phyloP scores from a whole-genome alignment of 1,140 invertebrate species.

The Hycleus phaleratus region DNA sequence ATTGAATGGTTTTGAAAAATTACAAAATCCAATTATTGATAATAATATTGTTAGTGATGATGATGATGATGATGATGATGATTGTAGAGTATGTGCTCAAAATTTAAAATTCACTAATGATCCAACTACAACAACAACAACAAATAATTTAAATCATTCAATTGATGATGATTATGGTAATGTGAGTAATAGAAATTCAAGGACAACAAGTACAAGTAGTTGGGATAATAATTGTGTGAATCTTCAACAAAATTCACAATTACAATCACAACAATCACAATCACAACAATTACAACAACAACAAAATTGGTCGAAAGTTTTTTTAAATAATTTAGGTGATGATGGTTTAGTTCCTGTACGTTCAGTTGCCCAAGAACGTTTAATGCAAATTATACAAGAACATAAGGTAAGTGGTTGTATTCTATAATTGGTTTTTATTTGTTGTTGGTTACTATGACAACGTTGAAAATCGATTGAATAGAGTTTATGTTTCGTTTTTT shows the following conservation, averaged over 20 bases:
- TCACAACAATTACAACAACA: no score
- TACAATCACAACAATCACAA: no score
- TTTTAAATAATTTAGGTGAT: conserved; percentile 40
- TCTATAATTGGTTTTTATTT: no score
- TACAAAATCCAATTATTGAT: conserved; percentile 19
- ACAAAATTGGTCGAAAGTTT: no score
- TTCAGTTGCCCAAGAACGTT: conserved; percentile 68
- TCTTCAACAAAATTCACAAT: no score
- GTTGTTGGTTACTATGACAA: no score
- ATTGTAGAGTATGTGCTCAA: conserved; percentile 28
- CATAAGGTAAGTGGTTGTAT: conserved; percentile 53
- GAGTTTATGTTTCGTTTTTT: no score
- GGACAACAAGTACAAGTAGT: conserved; percentile 38
- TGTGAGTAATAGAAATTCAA: conserved; percentile 21
- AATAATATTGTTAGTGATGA: neutral
- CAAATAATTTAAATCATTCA: no score
- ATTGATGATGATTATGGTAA: no score
- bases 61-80: conserved; percentile 19
- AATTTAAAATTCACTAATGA: conserved; percentile 23
- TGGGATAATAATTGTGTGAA: conserved; percentile 21
- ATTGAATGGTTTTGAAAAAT: conserved; percentile 34
- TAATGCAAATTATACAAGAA: conserved; percentile 71
- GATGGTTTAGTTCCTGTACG: conserved; percentile 73
- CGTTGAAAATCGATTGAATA: no score
- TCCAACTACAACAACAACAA: no score